Base-by-base conservation (phyloP, 1,140 invertebrate genomes). In the Drosophila bocqueti region DNA sequence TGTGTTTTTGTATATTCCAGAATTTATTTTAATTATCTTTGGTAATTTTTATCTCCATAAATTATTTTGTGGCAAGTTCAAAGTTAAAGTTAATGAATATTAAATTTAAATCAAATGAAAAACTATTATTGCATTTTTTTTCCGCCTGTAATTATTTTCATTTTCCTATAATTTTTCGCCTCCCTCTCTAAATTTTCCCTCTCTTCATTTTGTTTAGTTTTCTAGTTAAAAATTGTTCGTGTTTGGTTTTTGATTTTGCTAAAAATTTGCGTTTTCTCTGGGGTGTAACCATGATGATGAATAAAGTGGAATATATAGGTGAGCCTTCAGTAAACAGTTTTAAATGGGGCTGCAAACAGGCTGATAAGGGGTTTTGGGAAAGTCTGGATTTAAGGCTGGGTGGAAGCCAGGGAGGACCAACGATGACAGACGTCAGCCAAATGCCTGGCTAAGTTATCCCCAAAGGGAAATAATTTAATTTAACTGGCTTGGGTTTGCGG, bases 341-440 rank as follows among this genome's bases (percentile, higher is more conserved):
- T n/a, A 26, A 68, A 58, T 21, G 29, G 38, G 66, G 29, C 69
- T 73, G 69, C 52, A 13, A 55, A n/a, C 49, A 40, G 63, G 13
- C 49, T 52, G 67, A 71, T 71, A 71, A 71, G 63, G 67, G 67
- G 67, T 55, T 71, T 55, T 45, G 13, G 31, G 6, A 18, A 29
- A 45, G 52, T 31, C 36, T 29, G n/a, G 24, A 49, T 15, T 29
- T 40, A 2, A 0, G 21, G 2, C 15, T 10, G 15, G 4, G 15
- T 24, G 16, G 10, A 10, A 15, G 18, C 18, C 24, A 21, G 29
- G n/a, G 29, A 13, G 9, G 16, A n/a, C 5, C 42, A 4, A 0
- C 10, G 21, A 24, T 58, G 29, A 15, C 65, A 62, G 58, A 50
- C 36, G 42, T n/a, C n/a, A n/a, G n/a, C 18, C n/a, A 15, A 21